Evolutionary conservation across 2,113 vertebrate species (phyloP).

Genomic region (Tympanuchus pallidicinctus): DNA sequence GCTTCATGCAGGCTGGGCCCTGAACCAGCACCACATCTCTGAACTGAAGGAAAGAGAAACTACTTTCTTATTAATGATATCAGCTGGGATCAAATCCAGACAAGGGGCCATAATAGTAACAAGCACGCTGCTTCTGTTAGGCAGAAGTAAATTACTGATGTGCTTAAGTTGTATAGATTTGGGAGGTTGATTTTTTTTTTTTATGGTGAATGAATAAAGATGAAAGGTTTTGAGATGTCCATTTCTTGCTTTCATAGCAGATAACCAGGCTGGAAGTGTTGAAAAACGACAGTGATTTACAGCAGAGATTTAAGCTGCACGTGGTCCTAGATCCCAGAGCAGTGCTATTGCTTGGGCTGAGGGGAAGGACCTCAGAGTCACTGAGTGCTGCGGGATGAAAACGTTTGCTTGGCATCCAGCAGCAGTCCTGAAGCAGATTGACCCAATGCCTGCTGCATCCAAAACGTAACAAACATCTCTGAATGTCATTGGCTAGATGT

Average conservation of each 20-base stretch:
- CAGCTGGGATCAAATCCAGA: constrained; percentile 39
- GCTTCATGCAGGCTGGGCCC: constrained; percentile 26
- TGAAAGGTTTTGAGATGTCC: neutral
- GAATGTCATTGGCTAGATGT: neutral
- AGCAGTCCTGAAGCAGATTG: fast-evolving
- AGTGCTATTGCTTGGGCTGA: neutral
- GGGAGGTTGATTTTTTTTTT: neutral
- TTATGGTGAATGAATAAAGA: neutral
- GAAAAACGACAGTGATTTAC: neutral
- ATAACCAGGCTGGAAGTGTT: neutral
- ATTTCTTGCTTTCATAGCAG: neutral
- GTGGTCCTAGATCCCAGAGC: neutral
- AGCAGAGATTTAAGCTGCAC: neutral
- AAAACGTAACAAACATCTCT: neutral
- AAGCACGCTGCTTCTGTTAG: neutral
- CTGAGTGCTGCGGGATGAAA: neutral
- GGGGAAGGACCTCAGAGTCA: neutral
- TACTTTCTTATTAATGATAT: constrained; percentile 4
- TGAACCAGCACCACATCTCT: neutral
- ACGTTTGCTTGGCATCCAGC: neutral
- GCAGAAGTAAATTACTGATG: neutral
- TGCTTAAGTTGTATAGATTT: constrained; percentile 9
- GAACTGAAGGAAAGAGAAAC: neutral
- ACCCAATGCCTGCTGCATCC: neutral
- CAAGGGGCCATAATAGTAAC: neutral